These are phyloP conservation scores for Mimachlamys varia DNA, from an alignment of 2,888 invertebrate genomes.

Conservation along the genomic window DNA sequence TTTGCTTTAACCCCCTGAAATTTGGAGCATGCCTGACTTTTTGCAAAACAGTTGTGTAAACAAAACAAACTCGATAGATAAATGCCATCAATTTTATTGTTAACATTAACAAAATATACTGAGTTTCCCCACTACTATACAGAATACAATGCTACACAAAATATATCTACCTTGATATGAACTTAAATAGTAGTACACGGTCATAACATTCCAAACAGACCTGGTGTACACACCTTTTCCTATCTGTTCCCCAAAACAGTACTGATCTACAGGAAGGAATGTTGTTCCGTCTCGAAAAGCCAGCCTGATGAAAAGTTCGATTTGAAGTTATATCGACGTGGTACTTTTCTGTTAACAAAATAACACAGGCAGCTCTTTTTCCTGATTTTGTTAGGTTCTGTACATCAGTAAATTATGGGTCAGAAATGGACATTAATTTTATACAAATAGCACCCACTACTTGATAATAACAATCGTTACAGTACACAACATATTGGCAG, in stretches of 20 bases:
- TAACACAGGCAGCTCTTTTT: background rate
- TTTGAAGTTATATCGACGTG: background rate
- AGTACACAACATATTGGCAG: conserved; percentile 26
- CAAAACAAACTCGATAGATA: background rate
- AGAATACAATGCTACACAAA: background rate
- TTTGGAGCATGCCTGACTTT: too few relatives aligned
- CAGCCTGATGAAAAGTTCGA: background rate
- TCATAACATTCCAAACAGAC: background rate
- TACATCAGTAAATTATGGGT: background rate
- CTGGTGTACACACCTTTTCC: background rate
- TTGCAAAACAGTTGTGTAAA: background rate
- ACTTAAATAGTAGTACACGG: background rate
- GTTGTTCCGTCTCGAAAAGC: background rate
- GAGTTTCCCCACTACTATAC: conserved; percentile 15
- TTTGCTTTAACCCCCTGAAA: too few relatives aligned
- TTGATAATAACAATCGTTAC: conserved; percentile 25
- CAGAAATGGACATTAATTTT: conserved; percentile 1
- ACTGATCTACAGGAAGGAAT: background rate
- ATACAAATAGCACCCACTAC: conserved; percentile 28
- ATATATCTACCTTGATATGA: background rate
- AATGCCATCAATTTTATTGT: conserved; percentile 20
- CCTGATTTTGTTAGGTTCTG: background rate
- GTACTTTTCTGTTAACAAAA: background rate
- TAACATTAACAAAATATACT: conserved; percentile 27
- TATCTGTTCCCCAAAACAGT: background rate